Evolutionary conservation across 2,888 invertebrate species (phyloP), one percentile per base, ranked within the genome.

Genomic region (Meandrusa payeni): DNA sequence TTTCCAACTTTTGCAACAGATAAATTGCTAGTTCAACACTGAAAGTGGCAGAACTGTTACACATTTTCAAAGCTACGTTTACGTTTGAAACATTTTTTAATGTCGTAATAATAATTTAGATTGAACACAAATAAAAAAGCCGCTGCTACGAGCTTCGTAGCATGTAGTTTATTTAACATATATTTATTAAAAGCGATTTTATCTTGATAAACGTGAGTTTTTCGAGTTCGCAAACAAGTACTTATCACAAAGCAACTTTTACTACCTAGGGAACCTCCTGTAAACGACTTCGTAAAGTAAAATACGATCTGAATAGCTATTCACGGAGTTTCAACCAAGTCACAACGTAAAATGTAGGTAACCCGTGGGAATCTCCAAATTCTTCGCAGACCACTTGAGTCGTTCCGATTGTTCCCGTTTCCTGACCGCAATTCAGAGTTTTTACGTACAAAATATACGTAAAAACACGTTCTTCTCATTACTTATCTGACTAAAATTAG

Each of bases 241-340:
- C 7, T 33, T 36, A 24, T 29, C 23, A 15, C 2, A 17, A 29
- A n/a, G n/a, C 29, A 7, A 37, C 5, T 38, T n/a, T 20, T 20
- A 6, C 22, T 11, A 19, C 11, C 31, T 1, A 5, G 39, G 39
- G 39, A 29, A 39, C 29, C 6, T 13, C 4, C 15, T 13, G 29
- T 29, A 15, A 31, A 29, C 22, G 29, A 22, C 15, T 22, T 28
- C 29, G 22, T 38, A 38, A 22, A 29, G 10, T 23, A 20, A 29
- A 28, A 39, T 28, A 24, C 36, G 24, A 7, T 22, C 28, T 29
- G 39, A 37, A 37, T 37, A 27, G 26, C 10, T 37, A 19, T 32
- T 19, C 19, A 32, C 17, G 24, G 17, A 40, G 24, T 40, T 40
- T 3, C 7, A 23, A 39, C 39, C 31, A 24, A 24, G 7, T 7